These are phyloP conservation scores for Pegea sp. DNA, from an alignment of 23 tunicate species.

Conservation along the genomic window DNA sequence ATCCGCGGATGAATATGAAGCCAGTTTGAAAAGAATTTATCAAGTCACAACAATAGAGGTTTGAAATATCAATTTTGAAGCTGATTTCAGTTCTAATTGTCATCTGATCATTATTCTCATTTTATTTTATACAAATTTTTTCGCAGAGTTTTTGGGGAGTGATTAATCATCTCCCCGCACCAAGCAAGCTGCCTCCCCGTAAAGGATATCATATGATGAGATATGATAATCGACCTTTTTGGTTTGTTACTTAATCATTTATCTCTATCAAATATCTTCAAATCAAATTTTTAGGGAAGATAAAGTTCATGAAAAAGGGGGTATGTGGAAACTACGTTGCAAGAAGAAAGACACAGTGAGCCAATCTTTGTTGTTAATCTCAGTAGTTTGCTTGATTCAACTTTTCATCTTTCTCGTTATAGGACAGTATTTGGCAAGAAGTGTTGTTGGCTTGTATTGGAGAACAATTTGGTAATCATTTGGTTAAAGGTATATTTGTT, in stretches of 20 bases:
- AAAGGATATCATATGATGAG: slow-evolving; percentile 87
- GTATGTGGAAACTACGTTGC: slow-evolving; percentile 90
- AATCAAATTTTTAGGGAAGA: too few relatives aligned
- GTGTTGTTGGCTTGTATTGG: slow-evolving; percentile 80
- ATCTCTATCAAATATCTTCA: too few relatives aligned
- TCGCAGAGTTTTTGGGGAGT: slow-evolving; percentile 90
- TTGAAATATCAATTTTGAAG: too few relatives aligned
- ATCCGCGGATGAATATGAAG: slow-evolving; percentile 85
- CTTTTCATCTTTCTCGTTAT: neutral
- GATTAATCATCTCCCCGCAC: slow-evolving; percentile 66
- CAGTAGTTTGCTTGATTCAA: neutral
- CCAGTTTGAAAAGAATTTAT: slow-evolving; percentile 60
- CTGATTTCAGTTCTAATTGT: too few relatives aligned
- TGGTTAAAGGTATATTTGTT: slow-evolving; percentile 25
- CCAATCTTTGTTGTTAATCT: neutral
- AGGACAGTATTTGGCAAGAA: slow-evolving; percentile 72
- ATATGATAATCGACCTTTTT: slow-evolving; percentile 46
- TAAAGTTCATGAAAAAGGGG: slow-evolving; percentile 63
- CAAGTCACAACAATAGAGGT: slow-evolving; percentile 90
- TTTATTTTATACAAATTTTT: too few relatives aligned
- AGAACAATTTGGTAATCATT: slow-evolving; percentile 54
- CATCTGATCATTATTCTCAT: too few relatives aligned
- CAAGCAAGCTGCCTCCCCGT: slow-evolving; percentile 35
- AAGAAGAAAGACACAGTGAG: slow-evolving; percentile 60
- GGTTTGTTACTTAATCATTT: slow-evolving; percentile 10